Conservation (phyloP, 2,888 invertebrate species). For the Lysandra bellargus region DNA sequence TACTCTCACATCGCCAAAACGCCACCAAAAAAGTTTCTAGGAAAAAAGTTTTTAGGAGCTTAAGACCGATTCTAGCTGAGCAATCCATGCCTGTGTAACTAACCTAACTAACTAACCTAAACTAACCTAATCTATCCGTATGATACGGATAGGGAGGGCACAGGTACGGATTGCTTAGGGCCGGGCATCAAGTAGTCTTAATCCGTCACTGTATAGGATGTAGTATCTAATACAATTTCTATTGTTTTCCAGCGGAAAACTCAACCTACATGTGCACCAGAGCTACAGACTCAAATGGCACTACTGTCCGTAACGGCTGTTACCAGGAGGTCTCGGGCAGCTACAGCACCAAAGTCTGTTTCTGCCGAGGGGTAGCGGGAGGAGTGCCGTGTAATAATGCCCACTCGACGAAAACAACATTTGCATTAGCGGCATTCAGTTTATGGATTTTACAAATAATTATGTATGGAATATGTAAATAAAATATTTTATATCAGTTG, state of each 20-base stretch:
- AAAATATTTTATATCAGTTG: not conserved
- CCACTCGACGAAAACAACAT: not conserved
- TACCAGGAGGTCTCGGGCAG: constrained; percentile 74
- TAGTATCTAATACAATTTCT: not conserved
- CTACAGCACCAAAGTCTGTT: constrained; percentile 61
- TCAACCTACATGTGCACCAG: constrained; percentile 86
- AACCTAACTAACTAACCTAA: too few species aligned
- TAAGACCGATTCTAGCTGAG: too few species aligned
- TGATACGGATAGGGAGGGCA: too few species aligned
- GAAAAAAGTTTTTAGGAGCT: too few species aligned
- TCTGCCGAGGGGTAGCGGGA: constrained; percentile 64
- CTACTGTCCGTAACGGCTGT: constrained; percentile 79
- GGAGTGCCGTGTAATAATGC: constrained; percentile 58
- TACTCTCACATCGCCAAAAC: too few species aligned
- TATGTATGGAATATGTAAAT: not conserved
- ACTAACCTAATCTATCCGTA: too few species aligned
- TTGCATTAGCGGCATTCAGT: not conserved
- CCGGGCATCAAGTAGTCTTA: too few species aligned
- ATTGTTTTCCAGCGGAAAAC: constrained; percentile 78
- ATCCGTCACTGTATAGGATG: not conserved
- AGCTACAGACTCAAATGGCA: constrained; percentile 72
- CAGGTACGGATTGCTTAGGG: not conserved
- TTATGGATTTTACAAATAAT: not conserved
- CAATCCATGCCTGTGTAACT: too few species aligned
- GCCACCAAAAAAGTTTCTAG: too few species aligned